phyloP scores from a whole-genome alignment of 2,113 vertebrate species.

The Hippocampus abdominalis region DNA sequence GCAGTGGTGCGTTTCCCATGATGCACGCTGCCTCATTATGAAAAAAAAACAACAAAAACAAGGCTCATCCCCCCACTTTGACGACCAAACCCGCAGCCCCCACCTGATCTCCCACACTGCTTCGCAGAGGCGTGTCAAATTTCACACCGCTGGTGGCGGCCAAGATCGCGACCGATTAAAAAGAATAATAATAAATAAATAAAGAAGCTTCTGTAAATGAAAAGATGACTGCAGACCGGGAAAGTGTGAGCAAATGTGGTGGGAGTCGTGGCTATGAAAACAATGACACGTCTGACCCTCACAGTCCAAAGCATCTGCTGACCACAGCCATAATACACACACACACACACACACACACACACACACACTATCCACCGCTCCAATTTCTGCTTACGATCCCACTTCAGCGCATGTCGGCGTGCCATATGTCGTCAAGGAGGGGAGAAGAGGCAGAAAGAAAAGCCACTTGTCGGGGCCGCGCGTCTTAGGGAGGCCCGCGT shows the following conservation, averaged over 20 bases:
- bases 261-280: conserved; percentile 27
- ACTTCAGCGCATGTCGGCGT: conserved; percentile 26
- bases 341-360: conserved; percentile 9
- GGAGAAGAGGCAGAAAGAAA: conserved; percentile 31
- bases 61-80: conserved; percentile 4
- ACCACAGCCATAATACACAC: conserved; percentile 28
- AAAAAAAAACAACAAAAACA: conserved; percentile 36
- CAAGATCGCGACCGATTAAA: neutral
- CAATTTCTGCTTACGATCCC: conserved; percentile 22
- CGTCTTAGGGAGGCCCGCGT: conserved; percentile 44
- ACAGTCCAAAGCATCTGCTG: conserved; percentile 44
- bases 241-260: neutral
- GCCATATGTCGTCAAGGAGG: conserved; percentile 44
- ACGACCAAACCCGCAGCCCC: neutral
- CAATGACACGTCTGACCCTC: conserved; percentile 20
- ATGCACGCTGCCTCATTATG: conserved; percentile 58
- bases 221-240: neutral
- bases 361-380: conserved; percentile 6
- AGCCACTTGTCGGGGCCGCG: conserved; percentile 39
- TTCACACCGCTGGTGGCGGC: conserved; percentile 34
- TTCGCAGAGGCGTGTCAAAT: conserved; percentile 62
- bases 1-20: conserved; percentile 52
- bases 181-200: conserved; percentile 3
- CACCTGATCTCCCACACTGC: conserved; percentile 7
- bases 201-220: neutral